phyloP scores from a whole-genome alignment of 37 sponge, comb jelly and placozoan species.

The Sycon ciliatum region DNA sequence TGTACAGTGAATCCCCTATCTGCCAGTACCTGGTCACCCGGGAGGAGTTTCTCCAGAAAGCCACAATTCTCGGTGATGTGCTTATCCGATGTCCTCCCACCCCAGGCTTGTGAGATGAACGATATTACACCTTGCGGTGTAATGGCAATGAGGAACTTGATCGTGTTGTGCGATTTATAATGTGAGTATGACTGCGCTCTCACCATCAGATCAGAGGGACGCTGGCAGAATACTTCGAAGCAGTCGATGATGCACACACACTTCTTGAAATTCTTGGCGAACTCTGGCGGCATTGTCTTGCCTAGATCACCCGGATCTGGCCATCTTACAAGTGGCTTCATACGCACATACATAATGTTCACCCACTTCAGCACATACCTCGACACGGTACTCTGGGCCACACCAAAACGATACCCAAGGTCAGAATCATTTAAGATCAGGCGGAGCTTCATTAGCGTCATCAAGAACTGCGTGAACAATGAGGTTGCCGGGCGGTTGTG shows the following conservation, averaged over 20 bases:
- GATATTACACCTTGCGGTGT: neutral
- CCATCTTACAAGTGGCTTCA: neutral
- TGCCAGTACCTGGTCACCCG: slow-evolving; percentile 34
- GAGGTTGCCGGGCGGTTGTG: neutral
- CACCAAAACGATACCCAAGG: neutral
- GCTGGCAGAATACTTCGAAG: slow-evolving; percentile 39
- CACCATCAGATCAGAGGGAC: slow-evolving; percentile 17
- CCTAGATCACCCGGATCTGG: slow-evolving; percentile 2
- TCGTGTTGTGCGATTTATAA: neutral
- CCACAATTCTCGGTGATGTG: slow-evolving; percentile 50
- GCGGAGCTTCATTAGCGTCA: slow-evolving; percentile 34
- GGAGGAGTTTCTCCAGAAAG: slow-evolving; percentile 24
- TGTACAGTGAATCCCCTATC: slow-evolving; percentile 46
- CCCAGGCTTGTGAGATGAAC: slow-evolving; percentile 40
- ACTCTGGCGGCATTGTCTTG: slow-evolving; percentile 48
- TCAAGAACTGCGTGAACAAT: slow-evolving; percentile 21
- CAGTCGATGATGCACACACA: slow-evolving; percentile 54
- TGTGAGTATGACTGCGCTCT: slow-evolving; percentile 5
- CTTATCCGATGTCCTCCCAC: slow-evolving; percentile 50
- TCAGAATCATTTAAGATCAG: neutral
- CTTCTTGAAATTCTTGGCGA: slow-evolving; percentile 19
- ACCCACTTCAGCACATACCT: neutral
- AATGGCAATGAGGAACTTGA: slow-evolving; percentile 11
- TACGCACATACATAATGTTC: neutral
- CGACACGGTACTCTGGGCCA: neutral